Percentiles rank a stretch among this genome's conserved stretches.
Evolutionary conservation across 2,113 vertebrate species (phyloP).

Genomic region (Rhinichthys klamathensis): DNA sequence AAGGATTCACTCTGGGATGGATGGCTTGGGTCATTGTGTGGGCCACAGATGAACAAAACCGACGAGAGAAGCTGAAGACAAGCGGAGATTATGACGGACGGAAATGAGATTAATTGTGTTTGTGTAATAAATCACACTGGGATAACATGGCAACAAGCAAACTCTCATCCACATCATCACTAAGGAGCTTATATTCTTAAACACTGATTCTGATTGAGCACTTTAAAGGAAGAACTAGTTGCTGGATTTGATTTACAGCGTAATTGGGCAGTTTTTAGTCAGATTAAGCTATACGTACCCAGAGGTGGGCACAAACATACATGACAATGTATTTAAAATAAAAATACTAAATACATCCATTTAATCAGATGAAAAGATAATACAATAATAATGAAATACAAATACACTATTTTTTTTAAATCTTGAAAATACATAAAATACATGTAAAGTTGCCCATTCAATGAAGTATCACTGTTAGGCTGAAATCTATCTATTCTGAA

Average conservation of each 20-base stretch:
- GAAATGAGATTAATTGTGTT: slow-evolving; percentile 43
- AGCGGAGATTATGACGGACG: slow-evolving; percentile 36
- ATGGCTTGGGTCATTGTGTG: slow-evolving; percentile 42
- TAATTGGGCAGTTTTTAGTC: not conserved
- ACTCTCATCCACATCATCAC: not conserved
- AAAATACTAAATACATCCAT: no score
- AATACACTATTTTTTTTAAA: no score
- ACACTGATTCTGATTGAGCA: not conserved
- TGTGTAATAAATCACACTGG: slow-evolving; percentile 23
- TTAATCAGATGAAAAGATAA: no score
- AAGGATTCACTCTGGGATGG: slow-evolving; percentile 37
- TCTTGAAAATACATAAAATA: no score
- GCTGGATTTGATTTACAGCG: not conserved
- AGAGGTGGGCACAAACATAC: no score
- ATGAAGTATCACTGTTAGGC: no score
- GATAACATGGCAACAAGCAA: not conserved
- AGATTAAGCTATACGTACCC: not conserved
- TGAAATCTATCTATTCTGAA: no score
- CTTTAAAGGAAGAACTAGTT: not conserved
- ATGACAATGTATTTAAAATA: no score
- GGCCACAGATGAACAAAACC: slow-evolving; percentile 36
- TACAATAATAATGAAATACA: no score
- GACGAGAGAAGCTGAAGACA: slow-evolving; percentile 29
- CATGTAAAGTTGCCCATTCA: no score
- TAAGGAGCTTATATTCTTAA: not conserved